Base-by-base conservation (phyloP, 2,113 vertebrate species). In the Pangasianodon gigas region DNA sequence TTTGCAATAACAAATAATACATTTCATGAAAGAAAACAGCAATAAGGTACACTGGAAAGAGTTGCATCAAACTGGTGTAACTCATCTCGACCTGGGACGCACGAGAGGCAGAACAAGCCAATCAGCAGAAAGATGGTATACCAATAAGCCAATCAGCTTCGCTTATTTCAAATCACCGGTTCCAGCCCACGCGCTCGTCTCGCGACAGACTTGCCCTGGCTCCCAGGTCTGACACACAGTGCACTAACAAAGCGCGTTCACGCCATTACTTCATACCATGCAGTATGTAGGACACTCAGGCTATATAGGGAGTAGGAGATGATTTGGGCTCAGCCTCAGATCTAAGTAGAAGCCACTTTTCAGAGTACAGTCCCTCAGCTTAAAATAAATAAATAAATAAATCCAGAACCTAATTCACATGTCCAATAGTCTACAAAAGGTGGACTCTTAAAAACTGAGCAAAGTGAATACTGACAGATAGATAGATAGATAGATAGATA, bases 91-190 rank as follows among this genome's bases (percentile, higher is more conserved):
- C 48, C 48, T 37, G n/a, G 32, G 32, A 56, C 18, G 0, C 9
- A 10, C 0, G 18, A 54, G 14, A 54, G 46, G 51, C 13, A 62
- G 67, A 62, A 83, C 44, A 52, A 84, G 48, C 51, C 77, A 89
- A 62, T 89, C 67, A 75, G 81, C 41, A 80, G 37, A 58, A 13
- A 41, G 14, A 90, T 65, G 26, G 46, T 46, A 77, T 83, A 77
- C 29, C 56, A 86, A 46, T 48, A 67, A 84, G 62, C 92, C 90
- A 92, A 92, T 92, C 89, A 91, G 60, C 29, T 37, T 65, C 90
- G 5, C 56, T n/a, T 48, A 90, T 92, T 92, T 92, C 74, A 92
- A 91, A 91, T 77, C 7, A 19, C 41, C n/a, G 6, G 52, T 62
- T 77, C 69, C 65, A 69, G 41, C 87, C 62, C 77, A 89, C 60